Evolutionary conservation across 2,113 vertebrate species (phyloP).

Genomic region (Recurvirostra avosetta): DNA sequence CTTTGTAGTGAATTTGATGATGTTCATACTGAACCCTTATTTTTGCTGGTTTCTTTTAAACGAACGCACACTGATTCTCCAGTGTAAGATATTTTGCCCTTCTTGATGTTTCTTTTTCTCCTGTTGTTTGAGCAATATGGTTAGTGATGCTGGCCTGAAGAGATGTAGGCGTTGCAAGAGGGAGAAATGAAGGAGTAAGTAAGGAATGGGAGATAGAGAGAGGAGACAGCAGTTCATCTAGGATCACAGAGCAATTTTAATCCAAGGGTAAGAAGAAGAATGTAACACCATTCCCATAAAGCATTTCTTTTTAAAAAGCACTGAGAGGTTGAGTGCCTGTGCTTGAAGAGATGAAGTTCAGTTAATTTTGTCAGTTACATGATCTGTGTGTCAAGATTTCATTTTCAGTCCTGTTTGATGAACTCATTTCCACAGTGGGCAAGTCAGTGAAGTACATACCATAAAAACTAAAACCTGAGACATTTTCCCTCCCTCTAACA

Average conservation of each 20-base stretch:
- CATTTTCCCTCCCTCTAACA: neutral
- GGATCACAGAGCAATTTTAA: neutral
- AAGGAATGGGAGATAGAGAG: neutral
- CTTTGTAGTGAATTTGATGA: neutral
- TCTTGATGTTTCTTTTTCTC: neutral
- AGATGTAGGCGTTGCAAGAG: neutral
- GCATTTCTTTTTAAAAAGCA: slow-evolving; percentile 14
- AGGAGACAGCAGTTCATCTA: neutral
- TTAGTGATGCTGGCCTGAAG: neutral
- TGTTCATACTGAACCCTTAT: neutral
- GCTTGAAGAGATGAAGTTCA: neutral
- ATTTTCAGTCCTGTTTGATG: neutral
- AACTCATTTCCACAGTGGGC: neutral
- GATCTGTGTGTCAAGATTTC: neutral
- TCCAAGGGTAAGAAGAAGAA: neutral
- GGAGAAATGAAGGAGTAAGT: neutral
- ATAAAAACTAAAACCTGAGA: neutral
- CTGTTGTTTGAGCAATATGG: neutral
- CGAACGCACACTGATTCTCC: neutral
- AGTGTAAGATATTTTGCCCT: neutral
- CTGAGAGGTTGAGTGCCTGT: neutral
- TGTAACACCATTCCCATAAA: neutral
- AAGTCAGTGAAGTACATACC: neutral
- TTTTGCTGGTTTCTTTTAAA: neutral
- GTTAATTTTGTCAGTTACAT: neutral